Percentiles rank a stretch among this genome's conserved stretches.
Evolutionary conservation across 2,888 invertebrate species (phyloP).

Genomic region (Cataglyphis altisquamis): DNA sequence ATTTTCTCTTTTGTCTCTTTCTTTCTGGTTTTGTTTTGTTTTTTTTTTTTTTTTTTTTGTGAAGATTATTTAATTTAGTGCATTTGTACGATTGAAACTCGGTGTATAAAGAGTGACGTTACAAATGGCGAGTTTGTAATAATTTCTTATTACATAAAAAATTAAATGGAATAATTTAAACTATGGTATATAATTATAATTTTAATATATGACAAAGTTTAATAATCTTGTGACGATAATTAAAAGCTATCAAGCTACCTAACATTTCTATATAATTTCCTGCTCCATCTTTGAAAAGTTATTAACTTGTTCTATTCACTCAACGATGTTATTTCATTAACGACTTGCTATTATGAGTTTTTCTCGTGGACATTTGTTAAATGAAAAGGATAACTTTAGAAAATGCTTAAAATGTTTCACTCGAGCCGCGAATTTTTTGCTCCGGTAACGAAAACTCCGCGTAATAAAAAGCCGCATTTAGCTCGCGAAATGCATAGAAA

Average conservation of each 20-base stretch:
- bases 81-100: background rate
- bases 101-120: background rate
- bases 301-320: background rate
- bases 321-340: background rate
- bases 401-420: background rate
- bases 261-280: background rate
- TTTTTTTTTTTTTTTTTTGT: background rate
- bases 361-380: conserved; percentile 6
- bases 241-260: background rate
- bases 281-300: background rate
- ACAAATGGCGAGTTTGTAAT: background rate
- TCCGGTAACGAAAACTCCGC: conserved; percentile 1
- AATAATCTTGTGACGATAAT: background rate
- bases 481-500: conserved; percentile 15
- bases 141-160: background rate
- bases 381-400: background rate
- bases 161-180: background rate
- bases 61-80: conserved; percentile 6
- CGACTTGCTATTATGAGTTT: background rate
- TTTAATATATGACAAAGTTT: background rate
- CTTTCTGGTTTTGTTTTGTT: background rate
- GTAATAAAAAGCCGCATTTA: conserved; percentile 22
- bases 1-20: background rate
- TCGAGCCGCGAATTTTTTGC: background rate
- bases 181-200: background rate